Evolutionary conservation across 2,888 invertebrate species (phyloP).

Genomic region (Standfussiana lucernea): DNA sequence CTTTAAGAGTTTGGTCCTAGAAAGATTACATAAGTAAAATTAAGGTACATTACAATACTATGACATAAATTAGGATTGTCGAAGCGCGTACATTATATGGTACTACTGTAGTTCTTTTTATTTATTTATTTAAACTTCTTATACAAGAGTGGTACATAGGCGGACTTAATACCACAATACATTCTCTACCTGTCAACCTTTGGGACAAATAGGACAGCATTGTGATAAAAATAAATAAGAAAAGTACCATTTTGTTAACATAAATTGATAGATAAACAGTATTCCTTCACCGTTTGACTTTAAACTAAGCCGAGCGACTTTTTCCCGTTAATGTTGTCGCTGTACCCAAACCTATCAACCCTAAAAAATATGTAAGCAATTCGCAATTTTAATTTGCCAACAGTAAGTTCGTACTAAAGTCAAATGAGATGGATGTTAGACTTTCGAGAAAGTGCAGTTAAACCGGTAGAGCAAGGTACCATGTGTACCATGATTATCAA

Average conservation of each 20-base stretch:
- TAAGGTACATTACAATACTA: neutral
- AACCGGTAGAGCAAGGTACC: neutral
- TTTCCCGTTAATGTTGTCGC: neutral
- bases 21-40: neutral
- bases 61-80: neutral
- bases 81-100: neutral
- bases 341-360: neutral
- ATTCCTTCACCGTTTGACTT: neutral
- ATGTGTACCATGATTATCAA: neutral
- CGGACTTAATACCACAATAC: too few species aligned
- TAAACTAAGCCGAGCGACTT: neutral
- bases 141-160: too few species aligned
- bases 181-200: too few species aligned
- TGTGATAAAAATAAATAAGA: too few species aligned
- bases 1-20: constrained; percentile 90
- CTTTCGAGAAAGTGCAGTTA: constrained; percentile 8
- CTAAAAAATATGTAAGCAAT: neutral
- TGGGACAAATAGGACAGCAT: too few species aligned
- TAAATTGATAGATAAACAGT: too few species aligned
- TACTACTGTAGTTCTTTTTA: too few species aligned
- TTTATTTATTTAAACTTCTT: too few species aligned
- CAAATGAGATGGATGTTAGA: neutral
- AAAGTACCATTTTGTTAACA: too few species aligned
- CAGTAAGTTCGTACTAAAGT: neutral
- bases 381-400: neutral